These are phyloP conservation scores for Oriolus oriolus DNA, from an alignment of 2,113 vertebrate species.

Conservation along the genomic window DNA sequence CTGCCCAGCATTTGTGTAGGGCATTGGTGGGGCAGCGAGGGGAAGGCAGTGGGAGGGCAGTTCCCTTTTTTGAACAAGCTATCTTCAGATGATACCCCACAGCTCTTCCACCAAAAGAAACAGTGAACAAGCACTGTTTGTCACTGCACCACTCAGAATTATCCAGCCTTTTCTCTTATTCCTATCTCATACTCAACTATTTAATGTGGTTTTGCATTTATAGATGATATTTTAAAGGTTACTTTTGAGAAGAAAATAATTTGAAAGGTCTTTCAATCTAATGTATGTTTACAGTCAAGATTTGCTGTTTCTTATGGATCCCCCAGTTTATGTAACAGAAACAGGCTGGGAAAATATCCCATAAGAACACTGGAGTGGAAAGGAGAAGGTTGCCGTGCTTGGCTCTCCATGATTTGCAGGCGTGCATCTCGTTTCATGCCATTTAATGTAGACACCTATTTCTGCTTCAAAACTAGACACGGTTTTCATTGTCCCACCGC, in stretches of 20 bases:
- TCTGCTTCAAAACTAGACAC: neutral
- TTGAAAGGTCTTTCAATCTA: neutral
- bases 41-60: neutral
- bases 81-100: neutral
- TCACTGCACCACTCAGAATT: neutral
- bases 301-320: neutral
- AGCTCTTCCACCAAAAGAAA: neutral
- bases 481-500: neutral
- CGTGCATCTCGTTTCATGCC: neutral
- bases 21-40: neutral
- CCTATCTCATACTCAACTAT: accelerated
- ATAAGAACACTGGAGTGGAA: neutral
- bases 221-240: neutral
- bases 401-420: neutral
- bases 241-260: neutral
- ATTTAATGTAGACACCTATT: neutral
- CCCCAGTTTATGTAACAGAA: neutral
- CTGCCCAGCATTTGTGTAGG: neutral
- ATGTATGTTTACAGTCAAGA: neutral
- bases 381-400: neutral
- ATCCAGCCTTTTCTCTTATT: neutral
- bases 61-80: neutral
- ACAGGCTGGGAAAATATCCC: neutral
- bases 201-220: neutral
- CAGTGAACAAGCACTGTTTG: neutral